These are phyloP conservation scores for Drosophila kohkoa DNA, from an alignment of 1,140 invertebrate genomes.

Conservation along the genomic window DNA sequence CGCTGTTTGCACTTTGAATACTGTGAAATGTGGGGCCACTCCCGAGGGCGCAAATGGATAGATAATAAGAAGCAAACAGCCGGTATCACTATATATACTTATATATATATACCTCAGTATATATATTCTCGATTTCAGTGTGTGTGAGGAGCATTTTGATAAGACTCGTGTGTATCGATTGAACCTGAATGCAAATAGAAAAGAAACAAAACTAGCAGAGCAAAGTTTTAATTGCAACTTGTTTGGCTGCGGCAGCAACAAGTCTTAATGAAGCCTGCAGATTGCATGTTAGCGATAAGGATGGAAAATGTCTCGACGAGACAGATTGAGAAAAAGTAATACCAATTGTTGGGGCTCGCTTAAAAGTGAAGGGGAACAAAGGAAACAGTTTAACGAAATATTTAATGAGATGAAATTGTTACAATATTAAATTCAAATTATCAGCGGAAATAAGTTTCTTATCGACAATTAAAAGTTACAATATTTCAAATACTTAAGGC, in stretches of 20 bases:
- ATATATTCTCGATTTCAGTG: conserved; percentile 3
- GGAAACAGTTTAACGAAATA: neutral
- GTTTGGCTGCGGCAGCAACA: conserved; percentile 32
- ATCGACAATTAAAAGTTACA: too few species aligned
- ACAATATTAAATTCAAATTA: too few species aligned
- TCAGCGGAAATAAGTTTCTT: too few species aligned
- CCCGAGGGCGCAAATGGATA: conserved; percentile 41
- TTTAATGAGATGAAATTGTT: neutral
- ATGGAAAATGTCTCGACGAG: neutral
- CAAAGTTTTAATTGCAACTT: conserved; percentile 63
- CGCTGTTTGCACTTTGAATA: conserved; percentile 65
- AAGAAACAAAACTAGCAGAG: conserved; percentile 10
- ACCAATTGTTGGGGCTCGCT: neutral
- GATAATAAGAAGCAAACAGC: conserved; percentile 47
- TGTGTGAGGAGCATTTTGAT: conserved; percentile 52
- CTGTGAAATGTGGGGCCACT: conserved; percentile 46
- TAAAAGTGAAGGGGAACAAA: neutral
- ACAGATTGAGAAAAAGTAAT: neutral
- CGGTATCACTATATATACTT: conserved; percentile 3
- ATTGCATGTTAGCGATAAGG: conserved; percentile 34
- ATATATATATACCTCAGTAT: conserved; percentile 11
- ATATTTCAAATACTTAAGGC: too few species aligned
- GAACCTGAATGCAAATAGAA: conserved; percentile 34
- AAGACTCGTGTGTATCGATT: conserved; percentile 46
- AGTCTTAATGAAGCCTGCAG: conserved; percentile 36